Percentiles rank a stretch among this genome's conserved stretches.
phyloP scores from a whole-genome alignment of 2,113 vertebrate species.

The Lycocorax pyrrhopterus region DNA sequence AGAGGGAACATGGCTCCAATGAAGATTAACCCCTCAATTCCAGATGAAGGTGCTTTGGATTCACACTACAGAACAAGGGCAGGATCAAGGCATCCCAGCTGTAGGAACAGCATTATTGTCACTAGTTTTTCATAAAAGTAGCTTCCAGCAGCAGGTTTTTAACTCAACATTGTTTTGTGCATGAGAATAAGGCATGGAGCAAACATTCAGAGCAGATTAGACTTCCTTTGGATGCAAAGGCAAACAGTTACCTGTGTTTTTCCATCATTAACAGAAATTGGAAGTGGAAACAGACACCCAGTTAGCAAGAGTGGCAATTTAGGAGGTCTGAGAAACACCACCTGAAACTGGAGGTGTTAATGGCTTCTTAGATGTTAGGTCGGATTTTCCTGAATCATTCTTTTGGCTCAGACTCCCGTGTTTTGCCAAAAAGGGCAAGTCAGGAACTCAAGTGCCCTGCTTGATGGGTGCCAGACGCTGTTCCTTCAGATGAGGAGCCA shows the following conservation, averaged over 20 bases:
- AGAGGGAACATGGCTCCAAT: background rate
- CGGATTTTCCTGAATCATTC: background rate
- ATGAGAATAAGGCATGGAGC: background rate
- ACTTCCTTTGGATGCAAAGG: background rate
- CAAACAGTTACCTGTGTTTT: background rate
- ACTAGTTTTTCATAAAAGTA: background rate
- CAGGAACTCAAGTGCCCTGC: background rate
- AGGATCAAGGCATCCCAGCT: background rate
- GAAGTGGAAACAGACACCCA: background rate
- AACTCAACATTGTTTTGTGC: background rate
- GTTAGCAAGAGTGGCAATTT: background rate
- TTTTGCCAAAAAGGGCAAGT: background rate
- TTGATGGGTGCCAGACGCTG: rapidly evolving
- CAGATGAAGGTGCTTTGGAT: background rate
- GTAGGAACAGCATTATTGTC: rapidly evolving
- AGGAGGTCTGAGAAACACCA: background rate
- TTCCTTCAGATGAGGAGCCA: background rate
- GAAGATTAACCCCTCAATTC: background rate
- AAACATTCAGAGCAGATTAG: background rate
- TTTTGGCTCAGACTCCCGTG: background rate
- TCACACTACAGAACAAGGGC: background rate
- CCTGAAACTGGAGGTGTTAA: background rate
- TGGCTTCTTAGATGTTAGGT: background rate
- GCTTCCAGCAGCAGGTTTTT: background rate
- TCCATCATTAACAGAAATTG: background rate